Percentiles rank a stretch among this genome's conserved stretches.
Conservation (phyloP, 2,113 vertebrate species). For the Haemorhous mexicanus region DNA sequence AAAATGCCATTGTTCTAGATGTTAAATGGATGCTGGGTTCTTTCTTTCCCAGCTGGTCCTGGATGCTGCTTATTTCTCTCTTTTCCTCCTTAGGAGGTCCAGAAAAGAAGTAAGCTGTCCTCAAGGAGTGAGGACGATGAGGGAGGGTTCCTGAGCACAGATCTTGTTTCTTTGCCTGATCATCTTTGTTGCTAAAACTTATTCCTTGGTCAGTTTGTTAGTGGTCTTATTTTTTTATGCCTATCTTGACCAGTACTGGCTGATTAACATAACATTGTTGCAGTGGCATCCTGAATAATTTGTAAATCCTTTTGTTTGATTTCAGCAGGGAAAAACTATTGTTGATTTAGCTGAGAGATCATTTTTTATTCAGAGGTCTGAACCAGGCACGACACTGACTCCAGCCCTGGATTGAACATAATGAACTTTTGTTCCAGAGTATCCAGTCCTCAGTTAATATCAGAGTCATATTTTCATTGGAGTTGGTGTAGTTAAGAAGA, state of each 20-base stretch:
- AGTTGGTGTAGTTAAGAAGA: not conserved
- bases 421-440: not conserved
- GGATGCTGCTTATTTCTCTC: not conserved
- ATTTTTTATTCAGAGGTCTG: slow-evolving; percentile 14
- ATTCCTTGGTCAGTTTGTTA: not conserved
- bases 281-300: not conserved
- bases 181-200: not conserved
- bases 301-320: not conserved
- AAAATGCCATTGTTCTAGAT: not conserved
- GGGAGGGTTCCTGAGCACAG: not conserved
- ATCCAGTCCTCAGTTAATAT: not conserved
- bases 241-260: not conserved
- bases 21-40: not conserved
- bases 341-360: slow-evolving; percentile 14
- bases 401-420: not conserved
- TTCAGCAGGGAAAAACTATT: not conserved
- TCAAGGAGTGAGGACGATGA: not conserved
- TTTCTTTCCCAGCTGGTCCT: not conserved
- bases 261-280: not conserved
- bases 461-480: not conserved
- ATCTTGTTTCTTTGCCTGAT: not conserved
- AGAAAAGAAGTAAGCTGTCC: not conserved
- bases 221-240: not conserved
- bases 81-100: not conserved
- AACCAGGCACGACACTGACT: not conserved